These are phyloP conservation scores for Apolygus lucorum DNA, from an alignment of 1,140 invertebrate genomes.

Conservation along the genomic window DNA sequence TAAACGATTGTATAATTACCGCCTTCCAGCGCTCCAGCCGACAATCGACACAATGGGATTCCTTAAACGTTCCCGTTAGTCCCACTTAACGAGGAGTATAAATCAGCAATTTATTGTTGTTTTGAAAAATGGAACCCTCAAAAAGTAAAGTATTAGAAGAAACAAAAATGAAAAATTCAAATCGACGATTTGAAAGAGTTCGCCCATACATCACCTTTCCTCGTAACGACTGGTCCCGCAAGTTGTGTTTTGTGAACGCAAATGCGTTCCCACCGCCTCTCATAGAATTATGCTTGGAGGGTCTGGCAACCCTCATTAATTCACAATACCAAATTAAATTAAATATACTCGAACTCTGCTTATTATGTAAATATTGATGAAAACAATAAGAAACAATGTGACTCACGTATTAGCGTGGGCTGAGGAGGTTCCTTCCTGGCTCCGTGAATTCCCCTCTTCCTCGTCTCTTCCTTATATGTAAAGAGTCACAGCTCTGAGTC, in stretches of 20 bases:
- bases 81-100: background rate
- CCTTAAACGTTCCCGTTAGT: background rate
- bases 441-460: background rate
- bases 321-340: background rate
- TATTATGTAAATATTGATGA: background rate
- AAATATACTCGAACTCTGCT: background rate
- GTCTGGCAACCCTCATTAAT: background rate
- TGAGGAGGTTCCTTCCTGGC: background rate
- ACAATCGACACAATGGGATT: background rate
- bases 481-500: too few relatives aligned
- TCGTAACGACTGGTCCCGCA: background rate
- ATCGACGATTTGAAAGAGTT: background rate
- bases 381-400: background rate
- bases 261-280: background rate
- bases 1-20: background rate
- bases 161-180: background rate
- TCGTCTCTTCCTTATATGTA: background rate
- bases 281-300: background rate
- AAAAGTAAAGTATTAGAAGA: too few relatives aligned
- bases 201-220: background rate
- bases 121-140: background rate
- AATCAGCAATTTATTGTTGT: background rate
- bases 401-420: background rate
- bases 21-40: background rate
- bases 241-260: background rate